phyloP scores from a whole-genome alignment of 2,888 invertebrate species.

The Spialia ferax region DNA sequence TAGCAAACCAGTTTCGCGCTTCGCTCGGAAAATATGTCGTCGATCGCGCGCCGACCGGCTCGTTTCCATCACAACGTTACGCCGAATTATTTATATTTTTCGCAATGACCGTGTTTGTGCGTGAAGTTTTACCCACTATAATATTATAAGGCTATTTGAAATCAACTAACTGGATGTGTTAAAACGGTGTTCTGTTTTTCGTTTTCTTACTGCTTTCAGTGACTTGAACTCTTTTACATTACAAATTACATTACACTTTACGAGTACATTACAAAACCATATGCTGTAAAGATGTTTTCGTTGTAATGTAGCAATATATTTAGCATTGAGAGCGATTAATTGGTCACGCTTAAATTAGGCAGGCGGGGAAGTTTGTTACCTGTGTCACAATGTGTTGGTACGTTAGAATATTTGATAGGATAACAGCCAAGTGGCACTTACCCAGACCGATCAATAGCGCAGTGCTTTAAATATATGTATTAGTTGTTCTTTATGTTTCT shows the following conservation, averaged over 20 bases:
- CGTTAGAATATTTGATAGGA: conserved; percentile 32
- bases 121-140: conserved; percentile 23
- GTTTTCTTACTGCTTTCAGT: conserved; percentile 4
- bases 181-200: neutral
- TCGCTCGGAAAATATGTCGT: conserved; percentile 78
- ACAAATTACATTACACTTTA: no score
- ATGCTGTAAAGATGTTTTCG: neutral
- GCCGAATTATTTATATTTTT: conserved; percentile 61
- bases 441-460: conserved; percentile 34
- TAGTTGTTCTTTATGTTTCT: conserved; percentile 29
- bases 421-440: conserved; percentile 39
- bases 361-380: conserved; percentile 28
- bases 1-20: conserved; percentile 76
- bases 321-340: conserved; percentile 21
- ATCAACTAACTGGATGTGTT: conserved; percentile 1
- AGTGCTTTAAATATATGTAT: conserved; percentile 37
- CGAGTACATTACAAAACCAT: no score
- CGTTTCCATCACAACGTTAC: conserved; percentile 68
- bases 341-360: neutral
- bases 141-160: conserved; percentile 32
- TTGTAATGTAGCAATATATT: neutral
- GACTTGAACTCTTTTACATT: no score
- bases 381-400: conserved; percentile 24
- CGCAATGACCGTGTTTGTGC: conserved; percentile 45
- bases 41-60: conserved; percentile 72